phyloP scores from a whole-genome alignment of 2,113 vertebrate species.

The Maccullochella peelii region DNA sequence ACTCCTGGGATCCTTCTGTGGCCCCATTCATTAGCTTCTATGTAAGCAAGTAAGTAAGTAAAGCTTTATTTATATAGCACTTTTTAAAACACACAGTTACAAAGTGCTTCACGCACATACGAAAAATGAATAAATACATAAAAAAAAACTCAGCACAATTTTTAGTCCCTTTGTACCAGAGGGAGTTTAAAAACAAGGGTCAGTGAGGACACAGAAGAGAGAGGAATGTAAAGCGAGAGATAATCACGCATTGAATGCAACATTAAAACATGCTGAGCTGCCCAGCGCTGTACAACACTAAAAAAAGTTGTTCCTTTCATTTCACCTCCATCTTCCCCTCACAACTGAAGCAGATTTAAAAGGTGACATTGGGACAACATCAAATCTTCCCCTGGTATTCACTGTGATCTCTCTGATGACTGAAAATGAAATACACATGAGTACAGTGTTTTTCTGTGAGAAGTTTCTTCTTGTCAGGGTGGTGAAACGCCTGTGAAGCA shows the following conservation, averaged over 20 bases:
- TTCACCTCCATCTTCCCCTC: background rate
- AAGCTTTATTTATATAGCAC: no score
- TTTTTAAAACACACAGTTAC: no score
- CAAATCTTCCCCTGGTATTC: background rate
- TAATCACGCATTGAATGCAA: background rate
- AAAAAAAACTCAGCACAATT: no score
- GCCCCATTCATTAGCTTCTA: background rate
- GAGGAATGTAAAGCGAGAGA: background rate
- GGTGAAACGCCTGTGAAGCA: conserved; percentile 6
- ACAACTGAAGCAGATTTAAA: background rate
- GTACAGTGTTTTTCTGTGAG: no score
- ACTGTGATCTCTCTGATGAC: background rate
- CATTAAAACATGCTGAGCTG: background rate
- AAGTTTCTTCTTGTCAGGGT: background rate
- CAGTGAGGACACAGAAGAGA: background rate
- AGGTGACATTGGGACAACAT: background rate
- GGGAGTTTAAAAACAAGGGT: background rate
- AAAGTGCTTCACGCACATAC: no score
- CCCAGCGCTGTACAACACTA: background rate
- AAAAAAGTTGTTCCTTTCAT: background rate
- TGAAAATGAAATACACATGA: background rate
- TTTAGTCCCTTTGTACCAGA: conserved; percentile 15
- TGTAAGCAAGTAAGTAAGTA: no score
- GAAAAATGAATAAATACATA: no score
- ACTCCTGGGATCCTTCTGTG: background rate